Conservation (phyloP, 2,797 vertebrate species). For the Eulemur coronatus region DNA sequence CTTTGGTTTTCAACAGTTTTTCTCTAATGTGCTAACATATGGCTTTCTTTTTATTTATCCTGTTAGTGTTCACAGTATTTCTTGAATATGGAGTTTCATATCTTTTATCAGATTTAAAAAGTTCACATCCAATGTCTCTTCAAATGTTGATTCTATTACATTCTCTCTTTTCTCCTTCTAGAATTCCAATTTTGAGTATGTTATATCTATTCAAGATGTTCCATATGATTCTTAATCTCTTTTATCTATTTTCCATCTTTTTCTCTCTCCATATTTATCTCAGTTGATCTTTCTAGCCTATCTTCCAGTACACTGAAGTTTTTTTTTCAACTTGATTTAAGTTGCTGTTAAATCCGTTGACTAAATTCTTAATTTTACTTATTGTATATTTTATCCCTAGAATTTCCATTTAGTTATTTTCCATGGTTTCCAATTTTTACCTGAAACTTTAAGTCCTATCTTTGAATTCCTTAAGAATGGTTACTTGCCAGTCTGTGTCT, state of each 20-base stretch:
- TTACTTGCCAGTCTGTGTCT: neutral
- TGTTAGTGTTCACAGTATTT: neutral
- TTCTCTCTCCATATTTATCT: neutral
- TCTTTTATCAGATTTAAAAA: neutral
- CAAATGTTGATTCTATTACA: neutral
- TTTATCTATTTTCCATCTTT: neutral
- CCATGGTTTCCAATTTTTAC: neutral
- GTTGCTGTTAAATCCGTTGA: neutral
- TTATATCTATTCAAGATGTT: neutral
- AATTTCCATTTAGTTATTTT: neutral
- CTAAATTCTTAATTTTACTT: neutral
- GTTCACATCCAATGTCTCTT: neutral
- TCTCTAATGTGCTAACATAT: neutral
- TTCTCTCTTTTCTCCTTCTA: neutral
- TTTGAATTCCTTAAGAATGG: neutral
- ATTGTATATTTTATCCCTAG: neutral
- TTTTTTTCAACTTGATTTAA: conserved; percentile 3
- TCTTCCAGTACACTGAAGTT: neutral
- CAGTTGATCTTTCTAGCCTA: neutral
- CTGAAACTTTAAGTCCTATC: neutral
- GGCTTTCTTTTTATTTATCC: neutral
- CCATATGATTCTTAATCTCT: neutral
- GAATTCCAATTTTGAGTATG: neutral
- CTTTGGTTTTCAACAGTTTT: neutral
- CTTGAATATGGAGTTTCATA: neutral